Base-by-base conservation (phyloP, 2,113 vertebrate genomes). In the Channa argus region DNA sequence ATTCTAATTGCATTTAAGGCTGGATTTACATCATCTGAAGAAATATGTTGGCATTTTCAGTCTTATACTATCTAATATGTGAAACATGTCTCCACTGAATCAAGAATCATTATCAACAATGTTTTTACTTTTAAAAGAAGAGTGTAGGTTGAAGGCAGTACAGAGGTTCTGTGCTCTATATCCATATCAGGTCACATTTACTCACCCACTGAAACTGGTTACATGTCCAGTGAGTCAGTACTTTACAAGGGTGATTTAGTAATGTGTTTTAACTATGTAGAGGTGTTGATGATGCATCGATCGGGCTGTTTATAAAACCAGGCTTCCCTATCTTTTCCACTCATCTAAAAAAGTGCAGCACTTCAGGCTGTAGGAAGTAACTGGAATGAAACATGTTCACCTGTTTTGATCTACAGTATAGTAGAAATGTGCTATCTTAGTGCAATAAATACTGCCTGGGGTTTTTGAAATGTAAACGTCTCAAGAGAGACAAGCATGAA, bases 151-250 rank as follows among this genome's bases (percentile, higher is more conserved):
- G 74, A 56, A 60, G 15, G 75, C 64, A 51, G 43, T n/a, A 63
- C 64, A 73, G 66, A 72, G 52, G 74, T 71, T 76, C 14, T 37
- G 7, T 63, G 45, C 52, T 56, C 38, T 54, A 36, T 67, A 82
- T 77, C 37, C 45, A 60, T 7, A 62, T 73, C 54, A 69, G 36
- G 71, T 53, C 41, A 37, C 62, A 63, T 79, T 43, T 44, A 5
- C 74, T 86, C 76, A 64, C 79, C 86, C 76, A 83, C 77, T 83
- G 36, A 38, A 73, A 39, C 0, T 34, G 34, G 73, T 84, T 77
- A 69, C 43, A 24, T 65, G 71, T 74, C 46, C 63, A 38, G 38
- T 74, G 79, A 86, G 62, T 82, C 84, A 80, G 65, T 38, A 12
- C 33, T 77, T 79, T 64, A n/a, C 69, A 72, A 77, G 51, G 50